phyloP scores from a whole-genome alignment of 2,113 vertebrate genomes.

The Menidia beryllina region DNA sequence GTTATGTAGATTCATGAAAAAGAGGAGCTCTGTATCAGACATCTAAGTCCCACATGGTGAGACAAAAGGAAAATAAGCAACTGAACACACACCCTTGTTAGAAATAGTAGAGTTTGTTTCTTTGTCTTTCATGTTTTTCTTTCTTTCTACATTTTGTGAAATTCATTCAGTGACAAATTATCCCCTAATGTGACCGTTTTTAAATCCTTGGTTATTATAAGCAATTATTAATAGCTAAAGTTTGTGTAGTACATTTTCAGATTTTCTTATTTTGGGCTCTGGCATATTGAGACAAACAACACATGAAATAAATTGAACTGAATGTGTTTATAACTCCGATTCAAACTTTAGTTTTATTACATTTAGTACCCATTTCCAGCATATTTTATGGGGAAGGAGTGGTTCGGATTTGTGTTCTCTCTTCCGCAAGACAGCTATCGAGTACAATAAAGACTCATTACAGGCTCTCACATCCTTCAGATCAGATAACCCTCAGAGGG shows the following conservation, averaged over 20 bases:
- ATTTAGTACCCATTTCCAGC: no score
- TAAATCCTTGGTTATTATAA: no score
- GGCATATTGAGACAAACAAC: background rate
- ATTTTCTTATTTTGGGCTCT: background rate
- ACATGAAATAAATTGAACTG: no score
- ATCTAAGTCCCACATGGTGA: background rate
- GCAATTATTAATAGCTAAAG: no score
- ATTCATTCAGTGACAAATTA: background rate
- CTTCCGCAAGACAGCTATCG: no score
- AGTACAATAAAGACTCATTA: no score
- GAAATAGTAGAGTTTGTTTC: background rate
- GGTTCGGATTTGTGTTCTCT: no score
- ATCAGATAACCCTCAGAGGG: background rate
- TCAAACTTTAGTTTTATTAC: no score
- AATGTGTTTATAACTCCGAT: no score
- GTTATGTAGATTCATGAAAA: slow-evolving; percentile 7
- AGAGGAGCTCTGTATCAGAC: background rate
- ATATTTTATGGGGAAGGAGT: no score
- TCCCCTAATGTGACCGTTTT: no score
- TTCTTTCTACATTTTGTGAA: background rate
- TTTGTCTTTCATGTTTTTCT: background rate
- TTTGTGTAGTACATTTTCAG: no score
- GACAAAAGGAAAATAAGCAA: background rate
- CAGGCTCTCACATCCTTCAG: background rate
- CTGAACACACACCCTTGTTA: background rate